phyloP scores from a whole-genome alignment of 2,888 invertebrate genomes.

The Parnassius apollo region DNA sequence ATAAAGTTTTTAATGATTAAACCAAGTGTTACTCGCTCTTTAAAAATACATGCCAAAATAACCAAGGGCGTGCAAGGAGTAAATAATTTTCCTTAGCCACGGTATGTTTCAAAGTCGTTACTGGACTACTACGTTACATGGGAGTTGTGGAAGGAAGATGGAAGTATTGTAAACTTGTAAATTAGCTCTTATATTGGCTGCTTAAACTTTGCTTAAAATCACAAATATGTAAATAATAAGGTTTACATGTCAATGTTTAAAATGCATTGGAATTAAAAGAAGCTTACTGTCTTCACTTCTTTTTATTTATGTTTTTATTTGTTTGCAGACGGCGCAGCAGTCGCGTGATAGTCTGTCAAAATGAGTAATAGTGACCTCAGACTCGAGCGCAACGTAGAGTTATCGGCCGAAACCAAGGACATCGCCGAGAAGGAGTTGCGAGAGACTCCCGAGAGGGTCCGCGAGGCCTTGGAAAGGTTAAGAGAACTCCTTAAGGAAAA shows the following conservation, averaged over 20 bases:
- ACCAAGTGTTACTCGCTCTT: too few relatives aligned
- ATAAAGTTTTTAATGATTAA: too few relatives aligned
- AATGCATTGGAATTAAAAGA: neutral
- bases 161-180: neutral
- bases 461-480: conserved; percentile 82
- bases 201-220: neutral
- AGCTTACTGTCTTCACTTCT: neutral
- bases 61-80: conserved; percentile 8
- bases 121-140: neutral
- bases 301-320: conserved; percentile 9
- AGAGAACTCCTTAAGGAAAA: conserved; percentile 84
- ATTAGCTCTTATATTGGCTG: neutral
- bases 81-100: conserved; percentile 15
- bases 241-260: neutral
- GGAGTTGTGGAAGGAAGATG: neutral
- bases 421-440: conserved; percentile 84
- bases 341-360: conserved; percentile 33
- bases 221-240: neutral
- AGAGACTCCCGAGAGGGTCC: conserved; percentile 86
- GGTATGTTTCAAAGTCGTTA: neutral
- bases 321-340: conserved; percentile 40
- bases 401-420: conserved; percentile 79
- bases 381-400: conserved; percentile 81
- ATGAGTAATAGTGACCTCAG: conserved; percentile 76
- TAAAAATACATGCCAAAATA: too few relatives aligned